A percentile compares a stretch with the other conserved stretches of the same genome.
Evolutionary conservation across 1,140 invertebrate species (phyloP).

Genomic region (Drosophila setifemur): DNA sequence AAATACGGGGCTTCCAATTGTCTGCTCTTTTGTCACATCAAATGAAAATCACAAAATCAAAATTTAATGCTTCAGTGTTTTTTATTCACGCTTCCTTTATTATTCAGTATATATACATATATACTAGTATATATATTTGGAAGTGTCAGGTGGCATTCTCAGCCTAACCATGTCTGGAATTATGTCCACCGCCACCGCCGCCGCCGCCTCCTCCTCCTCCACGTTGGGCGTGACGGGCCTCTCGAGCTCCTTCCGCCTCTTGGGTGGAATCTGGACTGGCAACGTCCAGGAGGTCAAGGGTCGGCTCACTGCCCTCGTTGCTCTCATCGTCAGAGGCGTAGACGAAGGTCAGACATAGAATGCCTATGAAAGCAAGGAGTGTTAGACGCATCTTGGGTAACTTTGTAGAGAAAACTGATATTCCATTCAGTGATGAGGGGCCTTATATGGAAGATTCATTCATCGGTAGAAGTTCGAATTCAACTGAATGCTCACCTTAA

Average conservation of each 20-base stretch:
- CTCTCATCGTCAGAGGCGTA: neutral
- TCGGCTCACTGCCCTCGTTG: neutral
- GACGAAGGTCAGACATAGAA: neutral
- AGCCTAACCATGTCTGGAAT: no score
- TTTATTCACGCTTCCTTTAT: conserved; percentile 1
- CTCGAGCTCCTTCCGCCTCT: neutral
- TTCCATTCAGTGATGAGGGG: neutral
- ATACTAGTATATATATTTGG: neutral
- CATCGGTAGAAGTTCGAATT: neutral
- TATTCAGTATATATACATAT: neutral
- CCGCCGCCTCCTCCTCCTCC: neutral
- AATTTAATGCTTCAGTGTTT: neutral
- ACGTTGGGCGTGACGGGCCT: neutral
- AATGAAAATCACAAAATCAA: neutral
- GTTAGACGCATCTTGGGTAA: neutral
- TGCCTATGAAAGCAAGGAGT: neutral
- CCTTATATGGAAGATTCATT: neutral
- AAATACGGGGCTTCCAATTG: no score
- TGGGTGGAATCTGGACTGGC: neutral
- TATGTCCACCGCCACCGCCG: no score
- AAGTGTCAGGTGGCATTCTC: neutral
- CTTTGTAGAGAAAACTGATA: neutral
- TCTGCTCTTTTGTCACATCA: no score
- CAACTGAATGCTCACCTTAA: no score
- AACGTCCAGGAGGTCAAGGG: no score